Evolutionary conservation across 2,797 vertebrate species (phyloP), one percentile per base, ranked within the genome.

Genomic region (Hyperoplus immaculatus): DNA sequence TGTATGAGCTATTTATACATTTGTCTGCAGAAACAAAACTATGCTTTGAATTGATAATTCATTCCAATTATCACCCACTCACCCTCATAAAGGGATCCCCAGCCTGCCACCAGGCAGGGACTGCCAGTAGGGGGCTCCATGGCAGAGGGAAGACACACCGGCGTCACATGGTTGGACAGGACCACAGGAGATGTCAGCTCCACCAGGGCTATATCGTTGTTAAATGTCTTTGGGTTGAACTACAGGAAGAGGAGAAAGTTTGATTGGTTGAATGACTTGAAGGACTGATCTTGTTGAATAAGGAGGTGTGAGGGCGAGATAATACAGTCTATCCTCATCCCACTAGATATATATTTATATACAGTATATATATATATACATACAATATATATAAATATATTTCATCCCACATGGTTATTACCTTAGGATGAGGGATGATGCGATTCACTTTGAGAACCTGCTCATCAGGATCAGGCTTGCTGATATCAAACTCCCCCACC

Each of bases 61-160:
- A 18, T 6, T n/a, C 36, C 2, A 16, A 36, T 29, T 10, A 39
- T 62, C 1, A 47, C 45, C n/a, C 15, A 54, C 87, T 87, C 82
- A 99, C 98, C 97, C 93, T 98, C 97, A 4, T 96, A 98, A 53
- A 97, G 95, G 4, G 97, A 97, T 11, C 98, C 98, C 98, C 98
- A 99, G 65, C 98, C 98, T 0, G 95, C 95, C 16, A 99, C 97
- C 82, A 97, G 92, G 83, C 98, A 99, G 2, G 94, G 67, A 0
- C 96, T 97, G 42, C 97, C 97, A 0, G 94, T 92, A 3, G 95
- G 93, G 46, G 96, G 97, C 74, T 98, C 97, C 0, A 46, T 43
- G 9, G 93, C 81, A 2, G 93, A 94, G n/a, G 98, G 98, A 59
- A 99, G 95, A 87, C 98, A 99, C 75, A 98, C 96, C 0, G 98